Percentiles rank a stretch among this genome's conserved stretches.
phyloP scores from a whole-genome alignment of 2,113 vertebrate species.

The Phylloscopus whistleri region DNA sequence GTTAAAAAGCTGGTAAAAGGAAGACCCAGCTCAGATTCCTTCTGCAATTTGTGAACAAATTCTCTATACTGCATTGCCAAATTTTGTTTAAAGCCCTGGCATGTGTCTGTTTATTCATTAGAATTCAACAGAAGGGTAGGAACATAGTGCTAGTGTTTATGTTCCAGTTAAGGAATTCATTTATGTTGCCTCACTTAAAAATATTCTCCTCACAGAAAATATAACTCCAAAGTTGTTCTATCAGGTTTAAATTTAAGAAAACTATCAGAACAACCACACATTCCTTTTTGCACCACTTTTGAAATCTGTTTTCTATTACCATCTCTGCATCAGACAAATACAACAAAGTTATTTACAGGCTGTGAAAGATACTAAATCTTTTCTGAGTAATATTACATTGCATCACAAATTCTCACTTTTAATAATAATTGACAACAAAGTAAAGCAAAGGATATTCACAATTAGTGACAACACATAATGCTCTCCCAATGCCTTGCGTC shows the following conservation, averaged over 20 bases:
- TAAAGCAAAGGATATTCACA: conserved; percentile 39
- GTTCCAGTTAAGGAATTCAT: conserved; percentile 14
- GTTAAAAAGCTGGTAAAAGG: not conserved
- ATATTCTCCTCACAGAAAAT: conserved; percentile 26
- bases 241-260: conserved; percentile 61
- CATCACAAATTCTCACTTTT: conserved; percentile 66
- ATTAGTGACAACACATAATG: conserved; percentile 47
- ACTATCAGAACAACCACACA: conserved; percentile 57
- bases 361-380: conserved; percentile 69
- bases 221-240: conserved; percentile 16
- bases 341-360: conserved; percentile 67
- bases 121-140: not conserved
- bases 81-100: not conserved
- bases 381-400: conserved; percentile 50
- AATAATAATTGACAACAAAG: conserved; percentile 61
- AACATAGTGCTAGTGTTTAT: conserved; percentile 13
- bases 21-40: not conserved
- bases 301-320: conserved; percentile 63
- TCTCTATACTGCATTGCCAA: not conserved
- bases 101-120: not conserved
- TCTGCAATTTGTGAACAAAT: not conserved
- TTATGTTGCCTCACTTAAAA: conserved; percentile 3
- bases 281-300: conserved; percentile 50
- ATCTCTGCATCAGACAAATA: conserved; percentile 64
- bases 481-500: conserved; percentile 29